A percentile compares a stretch with the other conserved stretches of the same genome.
These are phyloP conservation scores for Rhopilema esculentum DNA, from an alignment of 30 jellyfish, hydroid and myxozoan species.

Conservation along the genomic window DNA sequence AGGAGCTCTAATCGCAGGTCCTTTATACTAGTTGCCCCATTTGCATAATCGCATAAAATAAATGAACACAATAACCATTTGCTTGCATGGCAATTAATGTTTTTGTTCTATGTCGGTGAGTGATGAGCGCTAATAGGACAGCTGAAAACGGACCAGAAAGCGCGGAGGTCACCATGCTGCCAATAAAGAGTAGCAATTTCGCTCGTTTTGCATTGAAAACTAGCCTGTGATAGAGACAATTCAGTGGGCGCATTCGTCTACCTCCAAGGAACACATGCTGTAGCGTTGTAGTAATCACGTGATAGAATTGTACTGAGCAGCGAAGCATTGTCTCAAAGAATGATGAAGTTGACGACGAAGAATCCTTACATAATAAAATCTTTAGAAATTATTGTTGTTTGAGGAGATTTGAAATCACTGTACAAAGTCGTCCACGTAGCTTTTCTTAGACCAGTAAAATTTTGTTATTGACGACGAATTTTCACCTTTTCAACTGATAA, in stretches of 20 bases:
- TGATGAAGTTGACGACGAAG: too few species aligned
- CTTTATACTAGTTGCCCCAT: background rate
- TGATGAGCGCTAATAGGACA: constrained; percentile 26
- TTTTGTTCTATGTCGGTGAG: constrained; percentile 19
- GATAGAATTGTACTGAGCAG: background rate
- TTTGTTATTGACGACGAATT: too few species aligned
- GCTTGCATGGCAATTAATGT: constrained; percentile 18
- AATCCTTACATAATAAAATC: too few species aligned
- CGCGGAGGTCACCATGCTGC: constrained; percentile 11
- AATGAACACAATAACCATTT: constrained; percentile 5
- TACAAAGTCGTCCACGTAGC: too few species aligned
- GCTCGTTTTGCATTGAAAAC: background rate
- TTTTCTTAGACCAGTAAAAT: too few species aligned
- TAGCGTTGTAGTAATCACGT: background rate
- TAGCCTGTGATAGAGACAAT: background rate
- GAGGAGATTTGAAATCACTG: too few species aligned
- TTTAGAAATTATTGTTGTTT: too few species aligned
- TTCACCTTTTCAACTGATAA: too few species aligned
- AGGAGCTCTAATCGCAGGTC: background rate
- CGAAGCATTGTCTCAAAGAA: too few species aligned
- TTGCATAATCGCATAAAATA: constrained; percentile 39
- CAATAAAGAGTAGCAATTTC: background rate
- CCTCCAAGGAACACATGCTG: background rate
- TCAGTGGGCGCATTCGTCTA: background rate
- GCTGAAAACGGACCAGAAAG: constrained; percentile 27